Percentiles rank a stretch among this genome's conserved stretches.
phyloP scores from a whole-genome alignment of 1,140 invertebrate species.

The Drosophila sucinea region DNA sequence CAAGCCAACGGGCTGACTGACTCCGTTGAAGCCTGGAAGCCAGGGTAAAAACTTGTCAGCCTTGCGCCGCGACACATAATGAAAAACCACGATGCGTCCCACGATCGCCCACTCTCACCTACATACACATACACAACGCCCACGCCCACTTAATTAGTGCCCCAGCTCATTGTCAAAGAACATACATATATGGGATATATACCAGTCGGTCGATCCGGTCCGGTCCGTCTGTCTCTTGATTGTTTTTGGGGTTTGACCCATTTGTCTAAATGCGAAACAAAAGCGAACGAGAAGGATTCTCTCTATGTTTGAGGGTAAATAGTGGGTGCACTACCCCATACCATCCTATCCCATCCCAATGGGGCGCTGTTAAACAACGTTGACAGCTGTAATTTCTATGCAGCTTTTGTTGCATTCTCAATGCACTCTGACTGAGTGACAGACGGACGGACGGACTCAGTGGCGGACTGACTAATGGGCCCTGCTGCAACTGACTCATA shows the following conservation, averaged over 20 bases:
- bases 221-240: slow-evolving; percentile 49
- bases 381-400: slow-evolving; percentile 65
- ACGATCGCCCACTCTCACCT: slow-evolving; percentile 26
- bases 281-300: slow-evolving; percentile 30
- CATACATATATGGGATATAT: slow-evolving; percentile 21
- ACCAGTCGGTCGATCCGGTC: no score
- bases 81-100: slow-evolving; percentile 36
- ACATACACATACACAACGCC: slow-evolving; percentile 3
- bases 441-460: slow-evolving; percentile 2
- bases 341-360: not conserved
- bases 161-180: slow-evolving; percentile 61
- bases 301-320: slow-evolving; percentile 4
- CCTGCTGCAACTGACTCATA: slow-evolving; percentile 53
- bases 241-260: slow-evolving; percentile 80
- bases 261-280: slow-evolving; percentile 77
- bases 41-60: slow-evolving; percentile 51
- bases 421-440: slow-evolving; percentile 41
- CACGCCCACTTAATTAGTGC: slow-evolving; percentile 77
- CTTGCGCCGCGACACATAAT: slow-evolving; percentile 20
- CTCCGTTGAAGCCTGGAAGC: slow-evolving; percentile 8
- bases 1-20: slow-evolving; percentile 1
- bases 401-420: slow-evolving; percentile 54
- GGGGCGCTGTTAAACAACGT: slow-evolving; percentile 22
- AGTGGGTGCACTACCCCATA: not conserved
- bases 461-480: slow-evolving; percentile 12